Base-by-base conservation (phyloP, 2,113 vertebrate species). In the Chloropsis cyanopogon region DNA sequence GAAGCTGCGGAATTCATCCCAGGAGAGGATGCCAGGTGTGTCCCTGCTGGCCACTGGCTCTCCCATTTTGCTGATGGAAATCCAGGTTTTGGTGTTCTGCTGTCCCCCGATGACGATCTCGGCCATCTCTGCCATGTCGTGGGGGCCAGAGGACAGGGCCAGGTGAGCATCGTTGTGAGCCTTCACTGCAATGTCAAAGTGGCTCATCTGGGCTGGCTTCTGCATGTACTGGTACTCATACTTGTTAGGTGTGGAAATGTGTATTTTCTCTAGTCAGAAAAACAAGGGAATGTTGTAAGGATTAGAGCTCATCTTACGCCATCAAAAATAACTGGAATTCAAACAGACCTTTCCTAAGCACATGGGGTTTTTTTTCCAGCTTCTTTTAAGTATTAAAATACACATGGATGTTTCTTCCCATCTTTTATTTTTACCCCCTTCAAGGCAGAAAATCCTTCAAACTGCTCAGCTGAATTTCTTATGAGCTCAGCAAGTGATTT, bases 191-290 rank as follows among this genome's bases (percentile, higher is more conserved):
- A 99, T 96, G 59, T 98, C 98, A 69, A 99, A 98, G 86, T 97
- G 97, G 4, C 93, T 98, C 98, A 99, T 98, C 94, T 95, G 97
- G 84, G 97, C 97, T 3, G 98, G 99, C 77, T 98, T 99, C 97
- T 98, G 99, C 94, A 99, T 95, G 33, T 99, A 99, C 85, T 99
- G 99, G 97, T 99, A 99, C 93, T 99, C 99, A 0, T 99, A 99
- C 35, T 99, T 99, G 97, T 99, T 99, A 33, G 99, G 99, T 2
- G 98, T 99, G 91, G 99, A 99, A 97, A 99, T 99, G 96, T 99
- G 99, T 66, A 99, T 99, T 97, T 98, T 98, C 98, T 99, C 99
- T 99, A 97, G 92, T 69, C 86, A 95, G 91, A 92, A 93, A 96
- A 94, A 93, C 3, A 64, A 88, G 6, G 33, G 66, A 63, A 91